phyloP scores from a whole-genome alignment of 2,888 invertebrate species.

The Nyleta sp. region DNA sequence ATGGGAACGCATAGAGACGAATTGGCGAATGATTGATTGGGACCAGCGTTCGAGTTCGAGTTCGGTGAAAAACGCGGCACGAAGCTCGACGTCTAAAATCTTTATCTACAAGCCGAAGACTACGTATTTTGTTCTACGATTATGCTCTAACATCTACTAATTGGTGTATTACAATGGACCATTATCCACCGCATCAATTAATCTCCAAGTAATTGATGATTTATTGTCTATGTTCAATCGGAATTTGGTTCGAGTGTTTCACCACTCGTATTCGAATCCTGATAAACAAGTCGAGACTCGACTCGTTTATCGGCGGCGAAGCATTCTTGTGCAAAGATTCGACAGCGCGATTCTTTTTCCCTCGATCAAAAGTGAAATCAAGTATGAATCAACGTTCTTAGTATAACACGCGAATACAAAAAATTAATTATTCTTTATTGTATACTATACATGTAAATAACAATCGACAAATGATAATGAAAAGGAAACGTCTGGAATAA shows the following conservation, averaged over 20 bases:
- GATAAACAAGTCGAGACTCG: constrained; percentile 3
- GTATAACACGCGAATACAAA: neutral
- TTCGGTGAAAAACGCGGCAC: constrained; percentile 47
- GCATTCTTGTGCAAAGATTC: constrained; percentile 18
- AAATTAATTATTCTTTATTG: too few relatives aligned
- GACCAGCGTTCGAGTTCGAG: constrained; percentile 67
- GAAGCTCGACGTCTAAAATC: constrained; percentile 44
- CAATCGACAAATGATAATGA: too few relatives aligned
- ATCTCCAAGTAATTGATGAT: constrained; percentile 50
- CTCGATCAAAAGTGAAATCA: neutral
- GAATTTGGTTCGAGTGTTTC: constrained; percentile 39
- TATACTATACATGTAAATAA: too few relatives aligned
- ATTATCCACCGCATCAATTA: constrained; percentile 55
- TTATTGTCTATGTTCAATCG: constrained; percentile 58
- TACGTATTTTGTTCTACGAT: constrained; percentile 28
- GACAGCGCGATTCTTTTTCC: constrained; percentile 5
- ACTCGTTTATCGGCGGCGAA: constrained; percentile 15
- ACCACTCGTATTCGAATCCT: constrained; percentile 1
- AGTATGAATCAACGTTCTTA: neutral
- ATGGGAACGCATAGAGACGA: constrained; percentile 73
- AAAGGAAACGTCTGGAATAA: constrained; percentile 14
- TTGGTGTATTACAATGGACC: constrained; percentile 61
- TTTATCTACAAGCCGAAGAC: constrained; percentile 53
- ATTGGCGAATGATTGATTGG: constrained; percentile 65
- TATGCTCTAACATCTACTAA: constrained; percentile 49